Evolutionary conservation across 2,113 vertebrate species (phyloP).

Genomic region (Ceratotherium simum): DNA sequence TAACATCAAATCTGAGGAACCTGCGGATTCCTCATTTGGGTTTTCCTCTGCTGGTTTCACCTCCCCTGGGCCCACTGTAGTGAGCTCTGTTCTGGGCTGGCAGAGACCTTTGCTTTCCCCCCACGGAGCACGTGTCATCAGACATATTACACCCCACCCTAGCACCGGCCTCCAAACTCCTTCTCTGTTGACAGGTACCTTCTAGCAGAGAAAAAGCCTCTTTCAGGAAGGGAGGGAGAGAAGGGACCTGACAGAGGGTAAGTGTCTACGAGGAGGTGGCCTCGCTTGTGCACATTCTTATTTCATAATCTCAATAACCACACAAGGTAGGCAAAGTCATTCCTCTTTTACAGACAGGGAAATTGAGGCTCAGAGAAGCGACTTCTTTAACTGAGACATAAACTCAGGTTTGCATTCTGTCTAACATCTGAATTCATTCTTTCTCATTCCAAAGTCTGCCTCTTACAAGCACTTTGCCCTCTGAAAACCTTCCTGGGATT

Average conservation of each 20-base stretch:
- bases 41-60: accelerated
- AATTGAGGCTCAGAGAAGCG: neutral
- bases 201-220: neutral
- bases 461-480: neutral
- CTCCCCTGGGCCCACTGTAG: accelerated
- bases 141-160: accelerated
- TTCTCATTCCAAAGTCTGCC: neutral
- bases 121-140: neutral
- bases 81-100: neutral
- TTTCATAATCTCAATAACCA: neutral
- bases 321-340: accelerated
- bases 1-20: neutral
- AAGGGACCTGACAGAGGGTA: accelerated
- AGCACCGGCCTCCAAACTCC: accelerated
- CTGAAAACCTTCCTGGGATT: neutral
- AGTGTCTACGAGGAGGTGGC: accelerated
- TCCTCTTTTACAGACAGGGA: neutral
- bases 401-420: neutral
- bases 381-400: no score
- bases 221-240: neutral
- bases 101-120: neutral
- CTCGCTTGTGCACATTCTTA: accelerated
- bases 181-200: neutral
- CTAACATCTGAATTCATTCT: neutral
- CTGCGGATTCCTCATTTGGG: accelerated